These are phyloP conservation scores for Thereva nobilitata DNA, from an alignment of 2,888 invertebrate species.

Conservation along the genomic window DNA sequence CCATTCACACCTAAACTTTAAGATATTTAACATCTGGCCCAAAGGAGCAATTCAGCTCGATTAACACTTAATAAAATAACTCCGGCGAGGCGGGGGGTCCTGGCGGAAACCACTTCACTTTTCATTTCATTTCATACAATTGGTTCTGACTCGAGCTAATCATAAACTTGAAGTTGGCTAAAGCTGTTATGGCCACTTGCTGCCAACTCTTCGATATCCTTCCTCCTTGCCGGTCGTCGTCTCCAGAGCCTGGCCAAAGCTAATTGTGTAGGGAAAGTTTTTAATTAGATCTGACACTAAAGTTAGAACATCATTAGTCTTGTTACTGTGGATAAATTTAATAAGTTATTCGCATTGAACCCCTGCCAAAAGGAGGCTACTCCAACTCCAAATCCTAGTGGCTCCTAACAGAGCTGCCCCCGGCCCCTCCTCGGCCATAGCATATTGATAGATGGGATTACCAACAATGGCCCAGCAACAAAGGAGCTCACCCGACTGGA, in stretches of 20 bases:
- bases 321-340: conserved; percentile 40
- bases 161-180: conserved; percentile 30
- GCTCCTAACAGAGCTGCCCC: too few species aligned
- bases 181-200: conserved; percentile 20
- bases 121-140: conserved; percentile 26
- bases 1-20: background rate
- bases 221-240: background rate
- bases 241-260: conserved; percentile 7
- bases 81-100: too few species aligned
- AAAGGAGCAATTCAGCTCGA: conserved; percentile 13
- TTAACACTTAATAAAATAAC: conserved; percentile 22
- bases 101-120: background rate
- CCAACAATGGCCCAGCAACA: too few species aligned
- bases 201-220: conserved; percentile 1
- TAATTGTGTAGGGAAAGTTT: conserved; percentile 37
- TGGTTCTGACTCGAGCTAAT: conserved; percentile 30
- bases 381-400: too few species aligned
- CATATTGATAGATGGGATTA: too few species aligned
- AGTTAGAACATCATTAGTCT: conserved; percentile 41
- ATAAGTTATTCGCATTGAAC: conserved; percentile 22
- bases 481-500: too few species aligned
- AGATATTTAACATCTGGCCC: background rate
- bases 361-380: too few species aligned
- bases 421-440: too few species aligned
- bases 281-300: conserved; percentile 40